Evolutionary conservation across 2,113 vertebrate genomes (phyloP), one percentile per base, ranked within the genome.

Genomic region (Corvus moneduloides): DNA sequence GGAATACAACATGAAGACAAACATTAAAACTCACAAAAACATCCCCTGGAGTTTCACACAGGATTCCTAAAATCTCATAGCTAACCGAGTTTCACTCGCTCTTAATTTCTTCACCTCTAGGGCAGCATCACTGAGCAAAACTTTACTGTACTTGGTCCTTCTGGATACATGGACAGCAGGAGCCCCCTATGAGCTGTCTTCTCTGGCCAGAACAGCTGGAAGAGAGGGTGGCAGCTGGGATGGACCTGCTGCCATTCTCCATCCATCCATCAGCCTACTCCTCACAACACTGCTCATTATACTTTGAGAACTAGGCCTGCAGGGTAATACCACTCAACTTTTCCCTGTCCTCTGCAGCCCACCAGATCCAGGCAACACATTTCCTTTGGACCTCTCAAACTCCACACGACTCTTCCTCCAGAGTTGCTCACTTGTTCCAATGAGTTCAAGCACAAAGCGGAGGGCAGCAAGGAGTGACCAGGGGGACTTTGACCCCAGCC

Each of bases 361-460:
- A 18, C 35, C 80, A 92, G 28, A 77, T 21, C 39, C 33, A 80
- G 35, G 55, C 66, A 41, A 63, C 32, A 7, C 10, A 3, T 66
- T 33, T 62, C 44, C 64, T 67, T 27, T 13, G 22, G 39, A 32
- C 9, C 13, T 74, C 39, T 41, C 49, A 27, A 67, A 58, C 58
- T 43, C 37, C 30, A 59, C 14, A 35, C 0, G 1, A 46, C 61
- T 43, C 17, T 39, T 55, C 10, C n/a, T 51, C 9, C 7, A 1
- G 22, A 4, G 13, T 16, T 0, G 0, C 16, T 69, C 1, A 1
- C 26, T 37, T 48, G 13, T 37, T 64, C 43, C 23, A 27, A 3
- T 48, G 30, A 78, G 55, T 54, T 68, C 49, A 71, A 46, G 55
- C 41, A 54, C 43, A 48, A 77, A 71, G 5, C 16, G 20, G 3